These are phyloP conservation scores for Dryobota labecula DNA, from an alignment of 2,888 invertebrate genomes.

Conservation along the genomic window DNA sequence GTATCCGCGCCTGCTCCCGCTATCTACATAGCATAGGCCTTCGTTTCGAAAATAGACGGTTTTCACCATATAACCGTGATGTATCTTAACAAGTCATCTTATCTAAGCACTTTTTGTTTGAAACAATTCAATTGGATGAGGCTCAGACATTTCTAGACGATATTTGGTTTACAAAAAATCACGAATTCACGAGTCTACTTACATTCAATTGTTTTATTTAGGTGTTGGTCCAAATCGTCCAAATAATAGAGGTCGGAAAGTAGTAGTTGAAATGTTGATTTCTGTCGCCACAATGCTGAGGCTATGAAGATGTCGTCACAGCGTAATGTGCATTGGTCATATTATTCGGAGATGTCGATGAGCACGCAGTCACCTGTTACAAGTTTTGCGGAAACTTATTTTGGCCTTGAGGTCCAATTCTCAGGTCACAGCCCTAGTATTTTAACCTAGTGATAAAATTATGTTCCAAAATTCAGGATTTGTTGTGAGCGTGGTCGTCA, in stretches of 20 bases:
- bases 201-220: slow-evolving; percentile 47
- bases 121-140: slow-evolving; percentile 30
- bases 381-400: neutral
- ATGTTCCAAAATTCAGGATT: neutral
- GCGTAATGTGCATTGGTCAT: too few species aligned
- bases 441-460: neutral
- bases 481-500: neutral
- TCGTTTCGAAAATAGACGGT: slow-evolving; percentile 10
- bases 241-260: slow-evolving; percentile 9
- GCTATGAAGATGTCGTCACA: neutral
- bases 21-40: neutral
- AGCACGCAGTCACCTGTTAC: neutral
- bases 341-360: neutral
- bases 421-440: too few species aligned
- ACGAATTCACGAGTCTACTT: slow-evolving; percentile 37
- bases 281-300: neutral
- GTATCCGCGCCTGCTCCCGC: neutral
- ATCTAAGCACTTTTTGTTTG: slow-evolving; percentile 47
- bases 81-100: slow-evolving; percentile 31
- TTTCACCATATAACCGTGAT: slow-evolving; percentile 38
- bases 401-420: neutral
- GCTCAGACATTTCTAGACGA: slow-evolving; percentile 27
- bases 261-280: neutral
- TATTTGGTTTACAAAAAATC: slow-evolving; percentile 54
- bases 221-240: slow-evolving; percentile 43